Evolutionary conservation across 2,113 vertebrate species (phyloP).

Genomic region (Chaetura pelagica): DNA sequence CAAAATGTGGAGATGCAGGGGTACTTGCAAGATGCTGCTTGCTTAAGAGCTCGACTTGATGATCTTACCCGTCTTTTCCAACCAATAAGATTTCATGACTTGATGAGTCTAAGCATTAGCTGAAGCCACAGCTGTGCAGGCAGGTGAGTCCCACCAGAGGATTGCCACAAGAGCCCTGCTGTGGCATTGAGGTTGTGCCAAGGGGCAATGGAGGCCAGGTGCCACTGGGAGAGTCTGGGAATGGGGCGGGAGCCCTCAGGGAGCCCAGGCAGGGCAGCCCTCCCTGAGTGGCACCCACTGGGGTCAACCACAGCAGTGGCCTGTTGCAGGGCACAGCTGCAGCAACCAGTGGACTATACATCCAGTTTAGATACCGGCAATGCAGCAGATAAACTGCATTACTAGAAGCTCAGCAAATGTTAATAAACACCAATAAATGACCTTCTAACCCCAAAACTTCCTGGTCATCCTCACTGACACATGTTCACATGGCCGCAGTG

Average conservation of each 20-base stretch:
- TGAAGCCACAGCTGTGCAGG: not conserved
- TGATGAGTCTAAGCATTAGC: too few relatives aligned
- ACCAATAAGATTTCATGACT: too few relatives aligned
- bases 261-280: not conserved
- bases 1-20: not conserved
- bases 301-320: not conserved
- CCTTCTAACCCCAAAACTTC: not conserved
- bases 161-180: not conserved
- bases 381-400: not conserved
- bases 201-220: not conserved
- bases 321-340: not conserved
- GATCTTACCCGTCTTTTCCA: too few relatives aligned
- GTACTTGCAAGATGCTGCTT: not conserved
- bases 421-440: not conserved
- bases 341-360: not conserved
- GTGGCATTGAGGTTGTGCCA: not conserved
- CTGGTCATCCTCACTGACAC: not conserved
- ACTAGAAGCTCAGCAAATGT: not conserved
- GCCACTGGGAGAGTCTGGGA: not conserved
- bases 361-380: not conserved
- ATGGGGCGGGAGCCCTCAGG: accelerated
- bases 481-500: accelerated
- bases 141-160: not conserved
- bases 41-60: too few relatives aligned
- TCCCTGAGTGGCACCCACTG: not conserved